phyloP scores from a whole-genome alignment of 2,113 vertebrate genomes.

The Rhombomys opimus region DNA sequence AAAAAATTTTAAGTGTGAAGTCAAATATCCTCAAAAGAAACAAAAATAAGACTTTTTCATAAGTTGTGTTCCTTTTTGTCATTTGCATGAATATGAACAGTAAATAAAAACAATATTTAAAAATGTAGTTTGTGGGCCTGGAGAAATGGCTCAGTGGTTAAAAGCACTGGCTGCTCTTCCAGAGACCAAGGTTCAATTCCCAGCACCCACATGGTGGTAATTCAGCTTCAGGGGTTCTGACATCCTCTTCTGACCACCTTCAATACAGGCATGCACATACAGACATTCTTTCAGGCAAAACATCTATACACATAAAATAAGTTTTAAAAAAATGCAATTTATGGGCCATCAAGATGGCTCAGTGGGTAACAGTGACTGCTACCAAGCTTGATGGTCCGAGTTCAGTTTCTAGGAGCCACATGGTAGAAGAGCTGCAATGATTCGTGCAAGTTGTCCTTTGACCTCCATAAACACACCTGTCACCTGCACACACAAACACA shows the following conservation, averaged over 20 bases:
- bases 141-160: not conserved
- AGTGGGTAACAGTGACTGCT: not conserved
- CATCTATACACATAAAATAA: not conserved
- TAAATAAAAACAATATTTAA: not conserved
- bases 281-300: not conserved
- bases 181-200: not conserved
- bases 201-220: not conserved
- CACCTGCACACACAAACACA: not conserved
- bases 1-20: not conserved
- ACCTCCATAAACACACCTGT: not conserved
- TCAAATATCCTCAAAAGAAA: not conserved
- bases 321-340: not conserved
- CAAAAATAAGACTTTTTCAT: not conserved
- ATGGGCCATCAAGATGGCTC: not conserved
- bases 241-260: not conserved
- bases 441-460: not conserved
- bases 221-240: not conserved
- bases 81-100: not conserved
- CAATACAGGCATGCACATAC: not conserved
- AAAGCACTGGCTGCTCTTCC: too few relatives aligned
- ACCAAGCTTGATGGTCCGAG: not conserved
- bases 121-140: not conserved
- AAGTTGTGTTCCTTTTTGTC: not conserved
- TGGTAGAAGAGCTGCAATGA: not conserved
- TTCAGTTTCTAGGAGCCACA: not conserved